phyloP scores from a whole-genome alignment of 2,888 invertebrate genomes.

The Dryomyza anilis region DNA sequence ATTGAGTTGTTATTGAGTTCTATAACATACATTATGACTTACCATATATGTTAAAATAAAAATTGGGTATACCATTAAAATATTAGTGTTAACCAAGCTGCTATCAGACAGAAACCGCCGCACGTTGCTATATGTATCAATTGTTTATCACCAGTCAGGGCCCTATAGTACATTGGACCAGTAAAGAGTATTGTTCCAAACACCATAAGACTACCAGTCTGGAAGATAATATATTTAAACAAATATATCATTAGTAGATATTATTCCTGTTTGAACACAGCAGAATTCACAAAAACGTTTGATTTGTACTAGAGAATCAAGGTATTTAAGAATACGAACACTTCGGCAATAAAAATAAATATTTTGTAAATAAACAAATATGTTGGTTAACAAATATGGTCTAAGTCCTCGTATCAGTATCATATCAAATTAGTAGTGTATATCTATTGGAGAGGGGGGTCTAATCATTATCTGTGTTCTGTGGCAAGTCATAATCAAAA shows the following conservation, averaged over 20 bases:
- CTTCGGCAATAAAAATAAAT: too few relatives aligned
- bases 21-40: neutral
- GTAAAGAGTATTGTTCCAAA: slow-evolving; percentile 83
- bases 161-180: slow-evolving; percentile 91
- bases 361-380: too few relatives aligned
- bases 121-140: slow-evolving; percentile 80
- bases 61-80: slow-evolving; percentile 68
- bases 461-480: too few relatives aligned
- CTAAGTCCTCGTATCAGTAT: too few relatives aligned
- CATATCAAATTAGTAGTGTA: too few relatives aligned
- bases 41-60: slow-evolving; percentile 7
- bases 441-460: too few relatives aligned
- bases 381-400: too few relatives aligned
- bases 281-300: neutral
- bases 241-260: neutral
- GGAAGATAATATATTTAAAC: slow-evolving; percentile 2
- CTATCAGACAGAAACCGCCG: slow-evolving; percentile 86
- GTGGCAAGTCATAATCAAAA: too few relatives aligned
- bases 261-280: neutral
- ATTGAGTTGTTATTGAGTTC: neutral
- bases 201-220: slow-evolving; percentile 80
- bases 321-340: too few relatives aligned
- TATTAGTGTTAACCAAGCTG: slow-evolving; percentile 86
- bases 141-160: slow-evolving; percentile 78
- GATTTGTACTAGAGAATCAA: too few relatives aligned